Percentiles rank a stretch among this genome's conserved stretches.
phyloP scores from a whole-genome alignment of 2,797 vertebrate genomes.

The Paramormyrops hopkinsi region DNA sequence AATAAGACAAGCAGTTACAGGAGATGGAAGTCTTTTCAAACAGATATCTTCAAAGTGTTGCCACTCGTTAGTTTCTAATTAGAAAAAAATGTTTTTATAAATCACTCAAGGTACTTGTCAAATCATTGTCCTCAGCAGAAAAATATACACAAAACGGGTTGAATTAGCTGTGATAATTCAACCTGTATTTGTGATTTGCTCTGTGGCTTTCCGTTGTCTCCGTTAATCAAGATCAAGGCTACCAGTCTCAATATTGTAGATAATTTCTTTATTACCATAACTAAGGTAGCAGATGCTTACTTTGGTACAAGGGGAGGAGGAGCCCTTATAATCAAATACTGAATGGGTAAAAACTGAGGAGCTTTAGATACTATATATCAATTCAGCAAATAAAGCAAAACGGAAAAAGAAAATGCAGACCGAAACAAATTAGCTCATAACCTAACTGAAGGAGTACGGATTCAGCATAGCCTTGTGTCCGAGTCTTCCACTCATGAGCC shows the following conservation, averaged over 20 bases:
- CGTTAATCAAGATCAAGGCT: background rate
- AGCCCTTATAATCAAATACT: background rate
- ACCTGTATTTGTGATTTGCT: background rate
- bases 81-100: background rate
- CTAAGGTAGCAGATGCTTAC: background rate
- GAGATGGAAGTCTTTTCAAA: background rate
- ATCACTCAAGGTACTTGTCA: background rate
- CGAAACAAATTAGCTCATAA: background rate
- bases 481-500: background rate
- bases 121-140: background rate
- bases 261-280: background rate
- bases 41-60: background rate
- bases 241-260: background rate
- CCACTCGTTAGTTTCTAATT: background rate
- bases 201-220: no score
- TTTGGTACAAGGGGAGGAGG: background rate
- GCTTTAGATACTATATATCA: background rate
- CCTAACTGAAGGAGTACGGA: background rate
- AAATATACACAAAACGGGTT: background rate
- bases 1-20: background rate
- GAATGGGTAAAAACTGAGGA: background rate
- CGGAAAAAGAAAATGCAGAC: background rate
- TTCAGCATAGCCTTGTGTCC: background rate
- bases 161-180: background rate
- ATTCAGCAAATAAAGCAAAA: background rate